phyloP scores from a whole-genome alignment of 2,797 vertebrate genomes.

The Alca torda region DNA sequence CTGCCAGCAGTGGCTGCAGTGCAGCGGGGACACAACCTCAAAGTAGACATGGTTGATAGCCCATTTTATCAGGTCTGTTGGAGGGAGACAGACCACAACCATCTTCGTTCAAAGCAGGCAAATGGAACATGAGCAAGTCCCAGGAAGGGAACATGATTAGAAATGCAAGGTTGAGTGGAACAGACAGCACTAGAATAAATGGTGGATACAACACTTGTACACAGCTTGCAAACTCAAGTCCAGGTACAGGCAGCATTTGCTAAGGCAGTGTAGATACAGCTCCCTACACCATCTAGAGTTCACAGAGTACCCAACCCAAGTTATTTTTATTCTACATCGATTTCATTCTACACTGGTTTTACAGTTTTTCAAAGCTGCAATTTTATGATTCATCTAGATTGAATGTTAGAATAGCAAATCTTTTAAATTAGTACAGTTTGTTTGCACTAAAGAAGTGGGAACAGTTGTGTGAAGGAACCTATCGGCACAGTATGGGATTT shows the following conservation, averaged over 20 bases:
- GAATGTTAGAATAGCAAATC: neutral
- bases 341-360: neutral
- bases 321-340: neutral
- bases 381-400: neutral
- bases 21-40: fast-evolving
- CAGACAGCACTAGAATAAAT: neutral
- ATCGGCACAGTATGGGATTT: neutral
- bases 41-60: fast-evolving
- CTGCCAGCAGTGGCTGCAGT: neutral
- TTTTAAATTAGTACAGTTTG: neutral
- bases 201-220: neutral
- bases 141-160: fast-evolving
- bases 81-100: neutral
- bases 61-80: neutral
- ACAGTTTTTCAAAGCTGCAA: neutral
- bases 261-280: neutral
- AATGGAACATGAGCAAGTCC: neutral
- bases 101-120: neutral
- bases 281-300: neutral
- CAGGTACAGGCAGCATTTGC: neutral
- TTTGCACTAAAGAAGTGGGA: neutral
- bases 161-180: neutral
- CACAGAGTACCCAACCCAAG: neutral
- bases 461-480: neutral
- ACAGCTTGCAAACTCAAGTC: fast-evolving